A percentile compares a stretch with the other conserved stretches of the same genome.
Conservation (phyloP, 2,797 vertebrate species). For the Trichosurus vulpecula region DNA sequence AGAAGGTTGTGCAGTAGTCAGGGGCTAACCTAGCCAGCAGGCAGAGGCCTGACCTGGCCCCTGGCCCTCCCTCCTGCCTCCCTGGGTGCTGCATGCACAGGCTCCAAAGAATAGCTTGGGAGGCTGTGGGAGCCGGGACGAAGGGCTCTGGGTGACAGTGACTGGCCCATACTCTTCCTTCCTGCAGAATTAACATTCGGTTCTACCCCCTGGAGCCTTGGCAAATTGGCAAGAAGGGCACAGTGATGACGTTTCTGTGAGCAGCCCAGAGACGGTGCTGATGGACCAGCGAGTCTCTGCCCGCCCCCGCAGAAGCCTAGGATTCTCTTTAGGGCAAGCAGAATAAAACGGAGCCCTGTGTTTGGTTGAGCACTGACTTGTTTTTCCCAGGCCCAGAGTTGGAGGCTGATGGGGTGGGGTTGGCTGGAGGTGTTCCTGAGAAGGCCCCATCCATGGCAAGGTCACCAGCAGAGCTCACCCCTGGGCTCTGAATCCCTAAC, state of each 20-base stretch:
- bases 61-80: neutral
- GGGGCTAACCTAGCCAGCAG: neutral
- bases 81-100: neutral
- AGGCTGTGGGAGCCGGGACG: neutral
- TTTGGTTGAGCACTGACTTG: neutral
- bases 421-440: rapidly evolving
- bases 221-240: conserved; percentile 96
- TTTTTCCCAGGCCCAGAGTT: neutral
- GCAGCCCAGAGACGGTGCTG: neutral
- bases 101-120: neutral
- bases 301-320: neutral
- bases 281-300: neutral
- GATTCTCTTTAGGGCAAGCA: neutral
- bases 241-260: conserved; percentile 94
- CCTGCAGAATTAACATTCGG: conserved; percentile 89
- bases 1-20: neutral
- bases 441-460: too few species aligned
- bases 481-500: neutral
- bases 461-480: neutral
- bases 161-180: neutral
- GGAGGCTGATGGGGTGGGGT: neutral
- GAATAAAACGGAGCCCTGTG: neutral
- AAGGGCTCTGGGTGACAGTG: neutral
- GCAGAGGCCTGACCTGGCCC: too few species aligned
- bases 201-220: conserved; percentile 92